Percentiles rank a stretch among this genome's conserved stretches.
These are phyloP conservation scores for Gnathonemus longibarbis DNA, from an alignment of 2,113 vertebrate genomes.

Conservation along the genomic window DNA sequence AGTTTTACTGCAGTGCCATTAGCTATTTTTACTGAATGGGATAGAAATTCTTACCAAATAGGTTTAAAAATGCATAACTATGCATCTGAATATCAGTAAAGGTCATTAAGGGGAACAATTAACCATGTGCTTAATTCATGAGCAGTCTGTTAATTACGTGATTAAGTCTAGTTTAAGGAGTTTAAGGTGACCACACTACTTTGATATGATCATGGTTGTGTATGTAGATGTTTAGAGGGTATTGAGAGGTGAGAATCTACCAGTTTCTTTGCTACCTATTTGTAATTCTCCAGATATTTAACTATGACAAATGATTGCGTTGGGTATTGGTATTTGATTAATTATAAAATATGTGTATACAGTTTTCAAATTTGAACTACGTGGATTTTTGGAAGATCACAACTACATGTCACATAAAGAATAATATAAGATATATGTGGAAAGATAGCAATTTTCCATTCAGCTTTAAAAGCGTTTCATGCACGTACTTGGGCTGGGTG, in stretches of 20 bases:
- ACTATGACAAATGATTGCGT: background rate
- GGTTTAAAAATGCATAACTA: background rate
- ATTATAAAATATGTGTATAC: background rate
- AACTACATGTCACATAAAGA: background rate
- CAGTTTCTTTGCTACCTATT: background rate
- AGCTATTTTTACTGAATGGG: background rate
- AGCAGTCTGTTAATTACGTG: background rate
- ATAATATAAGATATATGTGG: background rate
- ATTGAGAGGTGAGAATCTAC: background rate
- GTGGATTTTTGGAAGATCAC: background rate
- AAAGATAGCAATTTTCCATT: background rate
- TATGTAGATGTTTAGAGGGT: background rate
- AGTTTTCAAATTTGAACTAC: background rate
- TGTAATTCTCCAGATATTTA: background rate
- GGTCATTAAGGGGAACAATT: background rate
- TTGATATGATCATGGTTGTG: background rate
- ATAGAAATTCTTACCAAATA: background rate
- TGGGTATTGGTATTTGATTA: background rate
- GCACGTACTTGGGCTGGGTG: background rate
- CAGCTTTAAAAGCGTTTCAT: background rate
- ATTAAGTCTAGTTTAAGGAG: background rate
- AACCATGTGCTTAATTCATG: background rate
- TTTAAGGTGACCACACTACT: background rate
- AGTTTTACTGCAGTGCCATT: background rate
- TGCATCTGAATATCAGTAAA: background rate